Conservation (phyloP, 2,888 invertebrate species). For the Lithophane ornitopus region DNA sequence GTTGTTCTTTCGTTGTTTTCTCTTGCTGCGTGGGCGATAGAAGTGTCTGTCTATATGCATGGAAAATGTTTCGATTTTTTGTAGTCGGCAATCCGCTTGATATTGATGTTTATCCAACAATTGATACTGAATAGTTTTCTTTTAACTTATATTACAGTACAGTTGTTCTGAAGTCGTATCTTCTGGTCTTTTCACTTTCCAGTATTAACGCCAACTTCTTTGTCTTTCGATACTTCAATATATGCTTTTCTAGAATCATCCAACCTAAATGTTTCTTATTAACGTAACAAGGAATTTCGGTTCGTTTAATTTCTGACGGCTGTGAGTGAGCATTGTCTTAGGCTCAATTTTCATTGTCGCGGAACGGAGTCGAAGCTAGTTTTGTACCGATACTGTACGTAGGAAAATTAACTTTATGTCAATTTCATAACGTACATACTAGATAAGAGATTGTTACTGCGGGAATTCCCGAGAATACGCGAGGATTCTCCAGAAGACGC, state of each 20-base stretch:
- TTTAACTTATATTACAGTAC: not conserved
- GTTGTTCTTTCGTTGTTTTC: conserved; percentile 9
- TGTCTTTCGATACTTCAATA: not conserved
- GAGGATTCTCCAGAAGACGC: too few species aligned
- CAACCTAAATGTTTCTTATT: conserved; percentile 6
- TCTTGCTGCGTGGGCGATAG: not conserved
- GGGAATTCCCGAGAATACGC: too few species aligned
- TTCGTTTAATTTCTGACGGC: conserved; percentile 32
- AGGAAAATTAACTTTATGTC: too few species aligned
- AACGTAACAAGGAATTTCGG: conserved; percentile 16
- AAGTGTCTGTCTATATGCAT: conserved; percentile 1
- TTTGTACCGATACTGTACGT: too few species aligned
- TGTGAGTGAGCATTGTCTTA: conserved; percentile 40
- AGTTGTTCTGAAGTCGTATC: not conserved
- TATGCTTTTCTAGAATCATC: not conserved
- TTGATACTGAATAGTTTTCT: not conserved
- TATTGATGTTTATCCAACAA: not conserved
- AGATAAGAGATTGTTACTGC: too few species aligned
- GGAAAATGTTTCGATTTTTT: not conserved
- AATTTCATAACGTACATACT: too few species aligned
- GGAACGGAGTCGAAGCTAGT: too few species aligned
- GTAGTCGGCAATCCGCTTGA: not conserved
- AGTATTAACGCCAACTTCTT: not conserved
- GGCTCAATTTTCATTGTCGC: too few species aligned
- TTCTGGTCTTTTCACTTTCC: not conserved